phyloP scores from a whole-genome alignment of 2,888 invertebrate species.

The Sarcophaga caerulescens region DNA sequence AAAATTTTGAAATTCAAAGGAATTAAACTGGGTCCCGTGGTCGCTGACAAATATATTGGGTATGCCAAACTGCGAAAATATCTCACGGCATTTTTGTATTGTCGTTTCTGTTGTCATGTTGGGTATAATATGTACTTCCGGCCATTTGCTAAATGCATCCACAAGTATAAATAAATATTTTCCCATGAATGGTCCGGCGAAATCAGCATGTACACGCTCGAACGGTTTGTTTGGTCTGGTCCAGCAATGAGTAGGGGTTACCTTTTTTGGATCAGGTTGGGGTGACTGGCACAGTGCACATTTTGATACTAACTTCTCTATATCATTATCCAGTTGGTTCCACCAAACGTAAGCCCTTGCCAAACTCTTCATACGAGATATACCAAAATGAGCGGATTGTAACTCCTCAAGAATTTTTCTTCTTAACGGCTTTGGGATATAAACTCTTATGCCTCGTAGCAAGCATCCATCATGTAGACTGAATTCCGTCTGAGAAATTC shows the following conservation, averaged over 20 bases:
- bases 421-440: conserved; percentile 61
- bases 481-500: conserved; percentile 45
- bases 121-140: conserved; percentile 69
- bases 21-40: conserved; percentile 61
- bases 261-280: conserved; percentile 42
- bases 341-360: conserved; percentile 71
- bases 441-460: conserved; percentile 63
- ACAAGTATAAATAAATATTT: conserved; percentile 61
- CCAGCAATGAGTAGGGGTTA: conserved; percentile 49
- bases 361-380: too few species aligned
- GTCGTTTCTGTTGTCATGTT: conserved; percentile 65
- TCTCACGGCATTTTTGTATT: conserved; percentile 58
- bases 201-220: too few species aligned
- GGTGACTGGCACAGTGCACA: conserved; percentile 63
- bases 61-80: conserved; percentile 64
- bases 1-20: conserved; percentile 60
- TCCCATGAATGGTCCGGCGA: too few species aligned
- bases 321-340: conserved; percentile 55
- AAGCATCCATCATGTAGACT: conserved; percentile 55
- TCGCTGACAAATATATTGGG: conserved; percentile 57
- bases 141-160: conserved; percentile 69
- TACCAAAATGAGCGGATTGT: conserved; percentile 64
- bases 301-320: conserved; percentile 52
- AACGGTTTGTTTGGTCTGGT: conserved; percentile 21
- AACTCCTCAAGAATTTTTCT: conserved; percentile 58